Conservation (phyloP, 2,797 vertebrate genomes). For the Cyprinodon diabolis region DNA sequence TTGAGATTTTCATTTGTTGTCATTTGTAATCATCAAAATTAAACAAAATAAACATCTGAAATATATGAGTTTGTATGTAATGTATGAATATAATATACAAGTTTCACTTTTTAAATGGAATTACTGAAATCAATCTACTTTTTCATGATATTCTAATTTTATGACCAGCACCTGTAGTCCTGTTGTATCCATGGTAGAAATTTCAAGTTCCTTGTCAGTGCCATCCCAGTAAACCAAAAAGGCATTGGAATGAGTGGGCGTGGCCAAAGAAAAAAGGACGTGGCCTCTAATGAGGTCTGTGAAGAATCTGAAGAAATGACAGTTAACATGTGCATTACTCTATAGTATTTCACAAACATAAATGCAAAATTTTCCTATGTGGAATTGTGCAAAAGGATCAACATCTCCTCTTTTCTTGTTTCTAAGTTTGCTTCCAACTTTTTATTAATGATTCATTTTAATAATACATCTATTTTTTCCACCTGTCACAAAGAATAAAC, state of each 20-base stretch:
- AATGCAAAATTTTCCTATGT: background rate
- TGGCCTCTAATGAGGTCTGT: conserved; percentile 64
- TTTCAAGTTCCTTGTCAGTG: conserved; percentile 8
- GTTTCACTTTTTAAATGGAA: too few relatives aligned
- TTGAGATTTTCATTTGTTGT: too few relatives aligned
- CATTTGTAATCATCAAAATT: too few relatives aligned
- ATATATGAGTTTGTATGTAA: too few relatives aligned
- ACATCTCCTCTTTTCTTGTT: background rate
- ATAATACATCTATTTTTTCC: background rate
- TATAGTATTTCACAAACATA: background rate
- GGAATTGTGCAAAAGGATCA: background rate
- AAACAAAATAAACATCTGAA: too few relatives aligned
- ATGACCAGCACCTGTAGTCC: too few relatives aligned
- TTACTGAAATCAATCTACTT: too few relatives aligned
- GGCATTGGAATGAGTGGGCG: conserved; percentile 20
- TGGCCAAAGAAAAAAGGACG: conserved; percentile 70
- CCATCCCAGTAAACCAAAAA: conserved; percentile 58
- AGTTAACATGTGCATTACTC: background rate
- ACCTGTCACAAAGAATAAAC: background rate
- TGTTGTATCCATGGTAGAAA: background rate
- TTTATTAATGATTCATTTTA: background rate
- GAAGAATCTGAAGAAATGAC: conserved; percentile 52
- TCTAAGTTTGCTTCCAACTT: background rate
- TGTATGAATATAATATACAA: too few relatives aligned
- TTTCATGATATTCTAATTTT: too few relatives aligned